Percentiles rank a stretch among this genome's conserved stretches.
Conservation (phyloP, 2,113 vertebrate genomes). For the Chaetorhynchus papuensis region DNA sequence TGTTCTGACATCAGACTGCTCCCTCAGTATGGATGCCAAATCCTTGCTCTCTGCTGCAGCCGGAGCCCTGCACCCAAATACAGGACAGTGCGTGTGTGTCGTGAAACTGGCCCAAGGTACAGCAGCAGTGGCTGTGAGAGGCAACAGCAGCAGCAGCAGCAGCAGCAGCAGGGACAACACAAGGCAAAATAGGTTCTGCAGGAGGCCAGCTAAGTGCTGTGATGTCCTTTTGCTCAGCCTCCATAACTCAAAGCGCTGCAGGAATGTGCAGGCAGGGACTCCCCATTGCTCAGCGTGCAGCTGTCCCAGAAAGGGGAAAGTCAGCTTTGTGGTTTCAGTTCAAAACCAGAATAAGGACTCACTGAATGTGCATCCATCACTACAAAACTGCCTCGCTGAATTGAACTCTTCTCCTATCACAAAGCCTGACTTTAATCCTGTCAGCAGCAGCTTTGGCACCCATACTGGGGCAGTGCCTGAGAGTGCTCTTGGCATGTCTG, state of each 20-base stretch:
- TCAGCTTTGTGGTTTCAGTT: background rate
- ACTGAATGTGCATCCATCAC: background rate
- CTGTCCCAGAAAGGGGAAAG: background rate
- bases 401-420: background rate
- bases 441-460: background rate
- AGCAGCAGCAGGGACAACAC: background rate
- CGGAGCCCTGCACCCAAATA: background rate
- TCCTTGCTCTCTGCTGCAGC: background rate
- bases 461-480: accelerated
- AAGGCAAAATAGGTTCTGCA: background rate
- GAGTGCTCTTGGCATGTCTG: accelerated
- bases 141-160: background rate
- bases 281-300: background rate
- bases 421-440: background rate
- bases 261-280: background rate
- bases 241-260: background rate
- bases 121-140: background rate
- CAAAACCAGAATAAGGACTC: background rate
- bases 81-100: background rate
- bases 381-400: background rate
- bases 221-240: background rate
- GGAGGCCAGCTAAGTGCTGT: background rate
- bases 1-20: conserved; percentile 1
- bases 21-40: accelerated
- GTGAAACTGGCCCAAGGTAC: background rate